Base-by-base conservation (phyloP, 2,113 vertebrate species). In the Mellivora capensis region DNA sequence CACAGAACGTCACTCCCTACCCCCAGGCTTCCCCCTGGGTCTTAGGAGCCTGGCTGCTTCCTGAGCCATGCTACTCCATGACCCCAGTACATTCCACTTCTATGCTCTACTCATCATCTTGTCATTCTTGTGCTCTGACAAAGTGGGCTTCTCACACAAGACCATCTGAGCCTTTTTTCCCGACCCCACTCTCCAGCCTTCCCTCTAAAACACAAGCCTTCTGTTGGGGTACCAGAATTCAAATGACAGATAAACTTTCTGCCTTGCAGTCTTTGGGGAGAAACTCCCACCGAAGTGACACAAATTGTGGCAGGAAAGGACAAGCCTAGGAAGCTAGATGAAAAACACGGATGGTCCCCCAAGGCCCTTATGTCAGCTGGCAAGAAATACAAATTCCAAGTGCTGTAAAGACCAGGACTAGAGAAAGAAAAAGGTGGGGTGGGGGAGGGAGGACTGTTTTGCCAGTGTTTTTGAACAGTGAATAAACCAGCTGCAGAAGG, bases 401-500 rank as follows among this genome's bases (percentile, higher is more conserved):
- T 64, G 96, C 79, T 10, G 37, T 90, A 72, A 96, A 97, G 80
- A 96, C 83, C 82, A 96, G 97, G 97, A 95, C 92, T 76, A 97
- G 93, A 90, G 87, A 94, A 79, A 97, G n/a, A 59, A 81, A 59
- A 71, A 25, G 14, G 2, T n/a, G 44, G 17, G 64, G 42, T 34
- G 8, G 47, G 34, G 31, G 23, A 10, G 34, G 7, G 49, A 14
- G 7, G 21, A 20, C 10, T 71, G 85, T 97, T 92, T 79, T 94
- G 98, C 98, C 98, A 98, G 23, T 98, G 83, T 96, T 98, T 98
- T 98, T 98, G 98, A 98, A 98, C 98, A 96, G 97, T 91, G 98
- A 98, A 98, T 98, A 98, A 98, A 98, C 98, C 98, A 98, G 98
- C 98, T 99, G 98, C 96, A 97, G 98, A 72, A 86, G 57, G 86